These are phyloP conservation scores for Ptilodon capucinus DNA, from an alignment of 2,888 invertebrate species.

Conservation along the genomic window DNA sequence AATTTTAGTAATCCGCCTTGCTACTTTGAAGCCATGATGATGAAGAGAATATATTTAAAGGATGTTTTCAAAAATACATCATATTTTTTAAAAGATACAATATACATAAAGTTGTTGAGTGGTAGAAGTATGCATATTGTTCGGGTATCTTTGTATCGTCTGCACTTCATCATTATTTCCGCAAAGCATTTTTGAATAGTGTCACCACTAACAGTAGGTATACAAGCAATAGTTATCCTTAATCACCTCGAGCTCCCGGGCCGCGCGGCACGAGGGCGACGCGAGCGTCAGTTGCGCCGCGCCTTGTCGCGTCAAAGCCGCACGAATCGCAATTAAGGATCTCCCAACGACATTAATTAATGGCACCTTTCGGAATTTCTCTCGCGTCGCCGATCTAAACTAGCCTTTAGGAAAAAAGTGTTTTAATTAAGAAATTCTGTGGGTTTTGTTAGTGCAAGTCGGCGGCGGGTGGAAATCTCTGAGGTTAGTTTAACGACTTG, in stretches of 20 bases:
- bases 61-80: too few relatives aligned
- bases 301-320: slow-evolving; percentile 49
- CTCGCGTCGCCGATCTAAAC: slow-evolving; percentile 52
- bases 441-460: slow-evolving; percentile 29
- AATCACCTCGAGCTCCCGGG: not conserved
- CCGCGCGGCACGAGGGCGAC: slow-evolving; percentile 9
- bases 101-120: too few relatives aligned
- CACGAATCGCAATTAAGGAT: slow-evolving; percentile 68
- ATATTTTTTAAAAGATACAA: too few relatives aligned
- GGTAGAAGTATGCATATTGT: too few relatives aligned
- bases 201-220: not conserved
- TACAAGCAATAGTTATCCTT: not conserved
- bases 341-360: slow-evolving; percentile 76
- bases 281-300: slow-evolving; percentile 24
- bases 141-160: too few relatives aligned
- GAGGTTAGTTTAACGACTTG: slow-evolving; percentile 7
- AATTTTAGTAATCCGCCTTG: too few relatives aligned
- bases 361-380: slow-evolving; percentile 54
- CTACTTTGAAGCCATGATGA: too few relatives aligned
- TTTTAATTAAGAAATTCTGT: slow-evolving; percentile 71
- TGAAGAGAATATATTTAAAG: too few relatives aligned
- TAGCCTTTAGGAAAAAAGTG: slow-evolving; percentile 66
- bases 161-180: not conserved
- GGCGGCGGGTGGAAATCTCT: slow-evolving; percentile 13
- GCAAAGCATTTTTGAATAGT: not conserved